Conservation (phyloP, 2,888 invertebrate species). For the Adineta ricciae region DNA sequence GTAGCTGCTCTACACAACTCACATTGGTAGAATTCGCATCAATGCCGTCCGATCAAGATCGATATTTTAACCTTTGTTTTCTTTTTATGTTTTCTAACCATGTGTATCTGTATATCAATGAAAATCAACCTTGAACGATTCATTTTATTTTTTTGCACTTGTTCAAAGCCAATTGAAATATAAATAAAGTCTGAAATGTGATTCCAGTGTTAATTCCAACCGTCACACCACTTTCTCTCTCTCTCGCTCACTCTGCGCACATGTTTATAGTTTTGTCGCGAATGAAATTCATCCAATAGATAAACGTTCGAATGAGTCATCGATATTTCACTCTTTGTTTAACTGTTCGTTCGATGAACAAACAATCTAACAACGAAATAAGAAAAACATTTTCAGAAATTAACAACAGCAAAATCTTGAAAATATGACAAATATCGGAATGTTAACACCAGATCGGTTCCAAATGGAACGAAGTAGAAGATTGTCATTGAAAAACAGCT, state of each 20-base stretch:
- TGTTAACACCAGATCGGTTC: not conserved
- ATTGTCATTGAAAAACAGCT: not conserved
- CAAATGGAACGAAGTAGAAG: not conserved
- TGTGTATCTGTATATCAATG: no score
- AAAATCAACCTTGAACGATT: no score
- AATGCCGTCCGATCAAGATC: not conserved
- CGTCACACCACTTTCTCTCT: no score
- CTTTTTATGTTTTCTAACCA: no score
- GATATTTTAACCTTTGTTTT: no score
- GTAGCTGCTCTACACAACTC: constrained; percentile 59
- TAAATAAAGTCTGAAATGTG: no score
- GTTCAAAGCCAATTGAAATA: no score
- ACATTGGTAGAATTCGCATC: constrained; percentile 57
- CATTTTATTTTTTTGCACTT: no score
- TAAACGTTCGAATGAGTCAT: not conserved
- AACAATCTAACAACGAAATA: not conserved
- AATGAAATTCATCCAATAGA: not conserved
- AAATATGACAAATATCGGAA: not conserved
- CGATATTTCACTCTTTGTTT: not conserved
- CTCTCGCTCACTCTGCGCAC: no score
- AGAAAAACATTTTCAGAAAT: not conserved
- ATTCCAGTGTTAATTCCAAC: not conserved
- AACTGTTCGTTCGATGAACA: not conserved
- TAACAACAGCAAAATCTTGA: not conserved
- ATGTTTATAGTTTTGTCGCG: not conserved